Evolutionary conservation across 2,888 invertebrate species (phyloP).

Genomic region (Germaria angustata): DNA sequence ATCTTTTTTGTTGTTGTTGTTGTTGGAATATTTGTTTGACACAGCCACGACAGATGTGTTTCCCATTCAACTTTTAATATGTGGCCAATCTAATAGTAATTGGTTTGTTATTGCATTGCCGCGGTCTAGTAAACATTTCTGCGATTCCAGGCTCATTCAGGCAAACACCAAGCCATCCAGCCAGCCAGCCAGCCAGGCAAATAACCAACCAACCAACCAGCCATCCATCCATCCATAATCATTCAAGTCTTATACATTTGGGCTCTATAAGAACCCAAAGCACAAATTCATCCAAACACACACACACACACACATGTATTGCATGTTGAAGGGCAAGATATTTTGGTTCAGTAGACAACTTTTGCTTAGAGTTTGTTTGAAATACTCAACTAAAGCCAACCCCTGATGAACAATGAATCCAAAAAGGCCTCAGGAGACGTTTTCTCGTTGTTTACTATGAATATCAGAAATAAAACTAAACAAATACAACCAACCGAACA

Average conservation of each 20-base stretch:
- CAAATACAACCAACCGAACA: constrained; percentile 21
- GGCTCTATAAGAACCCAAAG: constrained; percentile 11
- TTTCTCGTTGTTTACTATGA: constrained; percentile 67
- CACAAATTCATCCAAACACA: not conserved
- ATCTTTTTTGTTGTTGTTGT: constrained; percentile 16
- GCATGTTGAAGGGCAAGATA: constrained; percentile 29
- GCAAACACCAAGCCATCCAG: not conserved
- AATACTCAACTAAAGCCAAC: constrained; percentile 25
- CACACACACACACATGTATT: not conserved
- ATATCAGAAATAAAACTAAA: constrained; percentile 45
- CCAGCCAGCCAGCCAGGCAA: not conserved
- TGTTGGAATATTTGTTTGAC: constrained; percentile 62
- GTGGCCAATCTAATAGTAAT: constrained; percentile 80
- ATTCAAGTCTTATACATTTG: constrained; percentile 31
- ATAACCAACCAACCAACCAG: not conserved
- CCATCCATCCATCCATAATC: constrained; percentile 27
- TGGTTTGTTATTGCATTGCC: constrained; percentile 77
- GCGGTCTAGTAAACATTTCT: constrained; percentile 67
- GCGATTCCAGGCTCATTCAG: constrained; percentile 50
- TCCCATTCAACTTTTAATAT: constrained; percentile 80
- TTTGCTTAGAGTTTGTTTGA: constrained; percentile 22
- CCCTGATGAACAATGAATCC: constrained; percentile 61
- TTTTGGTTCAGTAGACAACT: constrained; percentile 38
- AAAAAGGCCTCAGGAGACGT: constrained; percentile 74
- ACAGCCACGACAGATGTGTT: constrained; percentile 79